Conservation (phyloP, 2,113 vertebrate species). For the Oenanthe oenanthe region DNA sequence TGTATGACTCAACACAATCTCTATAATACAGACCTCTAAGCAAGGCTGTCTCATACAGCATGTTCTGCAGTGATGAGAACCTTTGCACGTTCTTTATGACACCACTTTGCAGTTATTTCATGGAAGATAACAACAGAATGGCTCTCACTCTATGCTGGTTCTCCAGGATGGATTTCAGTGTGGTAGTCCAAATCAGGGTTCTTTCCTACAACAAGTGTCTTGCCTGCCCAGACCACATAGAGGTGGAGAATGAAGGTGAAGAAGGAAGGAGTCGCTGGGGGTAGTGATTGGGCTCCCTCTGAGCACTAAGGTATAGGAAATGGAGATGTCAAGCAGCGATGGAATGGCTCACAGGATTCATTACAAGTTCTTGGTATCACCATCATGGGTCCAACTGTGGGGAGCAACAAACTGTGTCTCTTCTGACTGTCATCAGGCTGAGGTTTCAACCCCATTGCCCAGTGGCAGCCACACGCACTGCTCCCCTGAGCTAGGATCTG, state of each 20-base stretch:
- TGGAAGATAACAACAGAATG: neutral
- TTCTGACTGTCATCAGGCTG: neutral
- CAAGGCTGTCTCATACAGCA: neutral
- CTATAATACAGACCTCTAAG: neutral
- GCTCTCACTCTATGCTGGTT: neutral
- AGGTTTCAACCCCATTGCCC: neutral
- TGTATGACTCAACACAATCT: neutral
- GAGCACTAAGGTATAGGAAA: neutral
- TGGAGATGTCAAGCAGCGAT: neutral
- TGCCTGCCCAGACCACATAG: neutral
- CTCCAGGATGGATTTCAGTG: neutral
- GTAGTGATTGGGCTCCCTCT: neutral
- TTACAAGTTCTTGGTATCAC: neutral
- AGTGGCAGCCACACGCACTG: rapidly evolving
- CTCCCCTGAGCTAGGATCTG: neutral
- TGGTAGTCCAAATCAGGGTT: neutral
- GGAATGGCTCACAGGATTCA: neutral
- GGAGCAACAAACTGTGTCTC: neutral
- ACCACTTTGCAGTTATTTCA: neutral
- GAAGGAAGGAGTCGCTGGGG: neutral
- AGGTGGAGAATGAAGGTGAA: neutral
- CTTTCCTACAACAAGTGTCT: neutral
- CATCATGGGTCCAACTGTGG: neutral
- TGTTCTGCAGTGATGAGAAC: neutral
- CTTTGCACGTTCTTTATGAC: neutral